Percentiles rank a stretch among this genome's conserved stretches.
phyloP scores from a whole-genome alignment of 2,888 invertebrate genomes.

The Caenorhabditis panamensis region DNA sequence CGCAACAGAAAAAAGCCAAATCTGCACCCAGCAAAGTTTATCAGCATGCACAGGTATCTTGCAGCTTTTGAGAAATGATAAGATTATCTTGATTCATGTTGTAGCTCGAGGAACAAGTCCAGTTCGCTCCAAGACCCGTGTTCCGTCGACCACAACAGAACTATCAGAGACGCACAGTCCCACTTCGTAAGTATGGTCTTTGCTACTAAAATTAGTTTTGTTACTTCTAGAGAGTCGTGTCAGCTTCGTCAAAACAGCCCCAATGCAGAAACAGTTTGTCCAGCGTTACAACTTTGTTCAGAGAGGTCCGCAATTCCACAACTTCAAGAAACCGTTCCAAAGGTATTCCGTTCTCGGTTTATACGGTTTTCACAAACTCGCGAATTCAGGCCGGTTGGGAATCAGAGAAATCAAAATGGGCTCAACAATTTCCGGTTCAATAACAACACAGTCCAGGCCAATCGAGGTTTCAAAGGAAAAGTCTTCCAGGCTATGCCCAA shows the following conservation, averaged over 20 bases:
- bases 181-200: slow-evolving; percentile 22
- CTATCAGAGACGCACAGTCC: slow-evolving; percentile 28
- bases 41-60: slow-evolving; percentile 5
- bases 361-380: too few relatives aligned
- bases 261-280: slow-evolving; percentile 17
- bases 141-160: slow-evolving; percentile 21
- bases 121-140: slow-evolving; percentile 12
- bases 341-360: too few relatives aligned
- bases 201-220: background rate
- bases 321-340: slow-evolving; percentile 21
- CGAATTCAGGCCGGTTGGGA: slow-evolving; percentile 37
- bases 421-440: background rate
- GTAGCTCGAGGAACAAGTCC: slow-evolving; percentile 14
- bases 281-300: slow-evolving; percentile 30
- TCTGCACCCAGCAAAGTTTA: background rate
- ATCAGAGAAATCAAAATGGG: background rate
- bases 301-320: background rate
- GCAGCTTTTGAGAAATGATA: background rate
- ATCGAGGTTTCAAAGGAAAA: slow-evolving; percentile 18
- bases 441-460: background rate
- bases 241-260: slow-evolving; percentile 38
- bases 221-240: slow-evolving; percentile 50
- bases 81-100: background rate
- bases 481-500: slow-evolving; percentile 17
- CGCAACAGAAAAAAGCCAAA: background rate